Evolutionary conservation across 2,797 vertebrate species (phyloP), one percentile per base, ranked within the genome.

Genomic region (Notoglanidium macrostoma): DNA sequence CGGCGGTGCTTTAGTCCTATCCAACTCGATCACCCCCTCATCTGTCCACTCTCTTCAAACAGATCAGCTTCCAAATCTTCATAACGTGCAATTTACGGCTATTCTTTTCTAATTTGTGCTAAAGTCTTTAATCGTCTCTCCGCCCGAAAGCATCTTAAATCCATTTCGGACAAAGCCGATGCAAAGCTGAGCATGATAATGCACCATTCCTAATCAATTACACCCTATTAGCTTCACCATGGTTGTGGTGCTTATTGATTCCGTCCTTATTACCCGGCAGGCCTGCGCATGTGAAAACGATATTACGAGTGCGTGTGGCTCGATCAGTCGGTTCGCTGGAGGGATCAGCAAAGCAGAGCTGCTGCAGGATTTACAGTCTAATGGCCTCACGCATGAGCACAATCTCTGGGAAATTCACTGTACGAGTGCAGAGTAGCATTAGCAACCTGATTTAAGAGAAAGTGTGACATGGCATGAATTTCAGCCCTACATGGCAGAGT

Each of bases 181-280:
- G 1, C 35, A 26, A 78, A 40, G 65, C 67, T 19, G 12, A 44
- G 32, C 26, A 55, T 63, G 54, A n/a, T 80, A 85, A 85, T 55
- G 76, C 19, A 35, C 32, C 59, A 29, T 23, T 21, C 35, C 83
- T 81, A 54, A 88, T 88, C 87, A 85, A 74, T 85, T 65, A 73
- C 83, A 74, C 26, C 51, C 83, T 81, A 63, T 88, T 85, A 85
- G 65, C 65, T 72, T 49, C 76, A 85, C 54, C 54, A 6, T 54
- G 68, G 44, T 78, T 73, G 76, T 61, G 76, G 54, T 79, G 19
- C 17, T 70, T 79, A 85, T 85, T 40, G 72, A 85, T 79, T 80
- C 21, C 3, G 21, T 40, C 44, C 54, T 40, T 72, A 59, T 61
- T 49, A 79, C 40, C 51, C 26, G 15, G 26, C 12, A 54, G 63